A percentile compares a stretch with the other conserved stretches of the same genome.
phyloP scores from a whole-genome alignment of 2,888 invertebrate genomes.

The Alviniconcha strummeri region DNA sequence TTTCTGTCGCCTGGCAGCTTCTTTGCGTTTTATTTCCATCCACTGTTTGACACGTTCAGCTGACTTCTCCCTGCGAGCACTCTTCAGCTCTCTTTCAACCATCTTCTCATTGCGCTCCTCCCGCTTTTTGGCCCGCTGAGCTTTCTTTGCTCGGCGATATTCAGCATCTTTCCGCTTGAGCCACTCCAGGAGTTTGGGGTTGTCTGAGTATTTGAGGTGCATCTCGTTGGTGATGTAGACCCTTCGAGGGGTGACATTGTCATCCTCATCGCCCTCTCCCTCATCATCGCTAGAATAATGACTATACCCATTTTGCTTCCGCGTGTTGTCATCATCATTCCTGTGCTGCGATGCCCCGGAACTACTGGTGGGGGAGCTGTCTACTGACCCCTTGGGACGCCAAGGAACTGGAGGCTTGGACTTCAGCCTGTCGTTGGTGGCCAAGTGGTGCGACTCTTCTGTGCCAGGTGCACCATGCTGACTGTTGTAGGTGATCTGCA shows the following conservation, averaged over 20 bases:
- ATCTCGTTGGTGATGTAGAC: slow-evolving; percentile 24
- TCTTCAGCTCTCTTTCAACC: slow-evolving; percentile 21
- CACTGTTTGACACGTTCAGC: slow-evolving; percentile 56
- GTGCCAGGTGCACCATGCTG: not conserved
- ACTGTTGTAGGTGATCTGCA: not conserved
- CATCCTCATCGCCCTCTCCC: not conserved
- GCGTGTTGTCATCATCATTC: not conserved
- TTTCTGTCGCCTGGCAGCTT: slow-evolving; percentile 45
- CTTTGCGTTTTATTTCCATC: slow-evolving; percentile 59
- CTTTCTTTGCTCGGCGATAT: slow-evolving; percentile 35
- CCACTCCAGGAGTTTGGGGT: slow-evolving; percentile 41
- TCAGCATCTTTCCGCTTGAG: slow-evolving; percentile 37
- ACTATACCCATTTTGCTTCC: not conserved
- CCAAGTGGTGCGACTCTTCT: not conserved
- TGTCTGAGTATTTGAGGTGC: slow-evolving; percentile 37
- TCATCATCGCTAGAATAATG: not conserved
- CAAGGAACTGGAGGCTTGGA: slow-evolving; percentile 18
- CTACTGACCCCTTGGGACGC: not conserved
- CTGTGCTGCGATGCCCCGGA: slow-evolving; percentile 15
- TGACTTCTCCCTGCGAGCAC: slow-evolving; percentile 39
- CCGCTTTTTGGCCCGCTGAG: slow-evolving; percentile 34
- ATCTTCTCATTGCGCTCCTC: slow-evolving; percentile 36
- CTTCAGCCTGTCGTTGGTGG: not conserved
- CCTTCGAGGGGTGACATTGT: not conserved
- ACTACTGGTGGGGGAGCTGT: slow-evolving; percentile 19